A percentile compares a stretch with the other conserved stretches of the same genome.
Conservation (phyloP, 1,140 invertebrate species). For the Meteorus sp. region DNA sequence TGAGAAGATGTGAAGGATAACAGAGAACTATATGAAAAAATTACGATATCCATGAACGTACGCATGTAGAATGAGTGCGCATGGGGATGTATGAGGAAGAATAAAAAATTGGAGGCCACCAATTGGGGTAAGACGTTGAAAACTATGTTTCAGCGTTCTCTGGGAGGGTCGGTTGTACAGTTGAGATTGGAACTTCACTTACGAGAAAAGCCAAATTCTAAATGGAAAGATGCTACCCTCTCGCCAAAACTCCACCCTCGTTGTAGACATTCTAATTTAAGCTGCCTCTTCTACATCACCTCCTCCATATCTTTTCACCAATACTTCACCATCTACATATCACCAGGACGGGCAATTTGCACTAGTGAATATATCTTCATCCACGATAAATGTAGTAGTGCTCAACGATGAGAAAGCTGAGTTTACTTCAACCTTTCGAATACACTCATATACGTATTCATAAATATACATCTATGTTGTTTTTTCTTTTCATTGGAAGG, state of each 20-base stretch:
- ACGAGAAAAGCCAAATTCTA: conserved; percentile 16
- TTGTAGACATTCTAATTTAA: conserved; percentile 15
- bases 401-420: no score
- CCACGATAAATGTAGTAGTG: no score
- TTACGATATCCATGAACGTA: not conserved
- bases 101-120: not conserved
- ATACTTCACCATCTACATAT: no score
- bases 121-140: conserved; percentile 5
- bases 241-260: conserved; percentile 10
- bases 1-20: no score
- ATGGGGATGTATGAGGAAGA: no score
- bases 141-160: not conserved
- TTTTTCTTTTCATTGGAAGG: no score
- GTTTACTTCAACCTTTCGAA: no score
- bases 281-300: conserved; percentile 2
- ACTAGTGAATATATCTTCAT: no score
- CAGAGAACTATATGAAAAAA: not conserved
- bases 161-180: conserved; percentile 2
- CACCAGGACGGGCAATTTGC: no score
- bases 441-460: no score
- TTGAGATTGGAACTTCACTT: conserved; percentile 25
- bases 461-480: no score
- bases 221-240: conserved; percentile 22
- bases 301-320: no score
- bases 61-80: not conserved